These are phyloP conservation scores for Andrena trimmerana DNA, from an alignment of 2,888 invertebrate species.

Conservation along the genomic window DNA sequence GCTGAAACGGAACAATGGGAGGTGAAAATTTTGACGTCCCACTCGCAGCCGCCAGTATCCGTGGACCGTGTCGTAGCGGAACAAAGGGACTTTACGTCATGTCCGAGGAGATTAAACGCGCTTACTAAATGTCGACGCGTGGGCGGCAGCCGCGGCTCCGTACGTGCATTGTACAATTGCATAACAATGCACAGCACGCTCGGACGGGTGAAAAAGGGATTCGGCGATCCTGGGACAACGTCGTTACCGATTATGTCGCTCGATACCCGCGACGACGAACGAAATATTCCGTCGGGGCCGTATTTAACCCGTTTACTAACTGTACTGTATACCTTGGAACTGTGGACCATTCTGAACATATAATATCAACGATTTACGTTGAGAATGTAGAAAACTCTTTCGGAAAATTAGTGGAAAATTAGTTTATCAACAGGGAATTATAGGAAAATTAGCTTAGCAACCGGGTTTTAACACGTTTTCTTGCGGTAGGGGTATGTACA, in stretches of 20 bases:
- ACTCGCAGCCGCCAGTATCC: constrained; percentile 43
- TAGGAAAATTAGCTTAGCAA: no score
- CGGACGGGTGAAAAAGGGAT: constrained; percentile 36
- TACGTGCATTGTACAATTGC: constrained; percentile 64
- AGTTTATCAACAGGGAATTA: no score
- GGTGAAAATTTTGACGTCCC: constrained; percentile 65
- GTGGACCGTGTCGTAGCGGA: constrained; percentile 45
- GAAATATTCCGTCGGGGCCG: background rate
- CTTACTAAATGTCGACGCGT: constrained; percentile 71
- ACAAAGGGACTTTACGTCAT: constrained; percentile 72
- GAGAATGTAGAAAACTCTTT: no score
- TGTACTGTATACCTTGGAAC: no score
- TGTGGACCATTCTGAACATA: no score
- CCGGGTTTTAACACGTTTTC: no score
- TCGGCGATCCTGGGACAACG: constrained; percentile 44
- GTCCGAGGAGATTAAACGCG: constrained; percentile 69
- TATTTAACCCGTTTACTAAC: background rate
- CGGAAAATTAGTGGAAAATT: no score
- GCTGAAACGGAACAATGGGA: constrained; percentile 46
- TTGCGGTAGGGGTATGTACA: no score
- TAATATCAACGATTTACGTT: no score
- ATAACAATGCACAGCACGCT: constrained; percentile 46
- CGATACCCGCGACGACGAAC: constrained; percentile 5
- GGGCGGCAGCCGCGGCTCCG: constrained; percentile 54
- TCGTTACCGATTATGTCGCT: constrained; percentile 42